Conservation (phyloP, 2,113 vertebrate species). For the Sander lucioperca region DNA sequence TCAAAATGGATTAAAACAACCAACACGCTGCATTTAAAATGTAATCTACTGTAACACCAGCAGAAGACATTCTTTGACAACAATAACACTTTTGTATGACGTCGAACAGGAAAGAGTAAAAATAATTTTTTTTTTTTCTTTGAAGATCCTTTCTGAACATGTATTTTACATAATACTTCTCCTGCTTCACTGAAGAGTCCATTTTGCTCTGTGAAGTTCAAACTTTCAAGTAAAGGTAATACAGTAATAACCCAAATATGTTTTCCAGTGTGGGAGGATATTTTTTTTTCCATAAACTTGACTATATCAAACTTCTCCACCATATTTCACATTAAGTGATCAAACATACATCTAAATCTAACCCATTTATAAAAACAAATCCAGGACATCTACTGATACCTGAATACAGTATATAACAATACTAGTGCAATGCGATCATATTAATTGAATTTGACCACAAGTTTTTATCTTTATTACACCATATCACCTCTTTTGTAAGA, state of each 20-base stretch:
- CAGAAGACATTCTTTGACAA: not conserved
- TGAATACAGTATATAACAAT: not conserved
- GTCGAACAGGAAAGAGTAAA: not conserved
- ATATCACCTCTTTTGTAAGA: not conserved
- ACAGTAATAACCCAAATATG: too few species aligned
- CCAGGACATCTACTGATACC: not conserved
- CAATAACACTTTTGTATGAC: not conserved
- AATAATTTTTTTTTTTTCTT: not conserved
- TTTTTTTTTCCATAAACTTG: too few species aligned
- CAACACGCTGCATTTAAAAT: not conserved
- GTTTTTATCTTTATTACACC: not conserved
- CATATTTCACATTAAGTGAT: too few species aligned
- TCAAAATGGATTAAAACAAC: not conserved
- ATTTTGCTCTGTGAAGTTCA: not conserved
- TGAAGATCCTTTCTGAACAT: not conserved
- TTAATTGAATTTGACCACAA: not conserved
- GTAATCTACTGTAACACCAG: not conserved
- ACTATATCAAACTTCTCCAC: too few species aligned
- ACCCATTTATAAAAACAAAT: too few species aligned
- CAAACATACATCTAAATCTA: too few species aligned
- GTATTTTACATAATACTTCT: not conserved
- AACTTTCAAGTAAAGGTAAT: not conserved
- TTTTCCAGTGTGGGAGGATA: too few species aligned
- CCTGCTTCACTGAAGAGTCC: not conserved
- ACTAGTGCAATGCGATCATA: not conserved